These are phyloP conservation scores for Erinaceus europaeus DNA, from an alignment of 2,113 vertebrate genomes.

Conservation along the genomic window DNA sequence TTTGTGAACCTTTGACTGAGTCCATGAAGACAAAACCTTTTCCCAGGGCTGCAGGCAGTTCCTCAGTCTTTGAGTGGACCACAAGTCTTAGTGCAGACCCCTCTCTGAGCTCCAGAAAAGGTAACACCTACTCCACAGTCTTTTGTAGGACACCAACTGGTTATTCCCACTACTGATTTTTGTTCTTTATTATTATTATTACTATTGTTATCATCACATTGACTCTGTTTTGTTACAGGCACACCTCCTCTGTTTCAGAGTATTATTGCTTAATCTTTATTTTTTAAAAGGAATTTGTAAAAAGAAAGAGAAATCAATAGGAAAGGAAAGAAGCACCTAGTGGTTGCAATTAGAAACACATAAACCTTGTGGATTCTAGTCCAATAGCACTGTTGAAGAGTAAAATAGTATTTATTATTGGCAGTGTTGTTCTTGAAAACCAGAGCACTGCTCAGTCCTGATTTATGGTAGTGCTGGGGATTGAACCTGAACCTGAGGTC, in stretches of 20 bases:
- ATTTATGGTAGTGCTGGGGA: too few species aligned
- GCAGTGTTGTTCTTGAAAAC: too few species aligned
- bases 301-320: slow-evolving; percentile 14
- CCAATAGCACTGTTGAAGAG: background rate
- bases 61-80: background rate
- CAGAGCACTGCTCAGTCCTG: too few species aligned
- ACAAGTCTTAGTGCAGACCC: background rate
- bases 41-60: background rate
- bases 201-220: too few species aligned
- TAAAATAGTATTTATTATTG: background rate
- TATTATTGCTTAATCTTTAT: slow-evolving; percentile 42
- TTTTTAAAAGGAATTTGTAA: slow-evolving; percentile 8
- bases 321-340: background rate
- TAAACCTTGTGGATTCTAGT: background rate
- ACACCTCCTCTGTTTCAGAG: background rate
- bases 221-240: background rate
- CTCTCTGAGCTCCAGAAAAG: background rate
- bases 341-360: background rate
- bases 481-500: too few species aligned
- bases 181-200: background rate
- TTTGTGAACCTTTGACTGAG: background rate
- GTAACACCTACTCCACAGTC: fast-evolving
- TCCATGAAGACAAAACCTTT: background rate
- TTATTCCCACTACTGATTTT: background rate
- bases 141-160: background rate